These are phyloP conservation scores for Pinctada fucata DNA, from an alignment of 2,888 invertebrate genomes.

Conservation along the genomic window DNA sequence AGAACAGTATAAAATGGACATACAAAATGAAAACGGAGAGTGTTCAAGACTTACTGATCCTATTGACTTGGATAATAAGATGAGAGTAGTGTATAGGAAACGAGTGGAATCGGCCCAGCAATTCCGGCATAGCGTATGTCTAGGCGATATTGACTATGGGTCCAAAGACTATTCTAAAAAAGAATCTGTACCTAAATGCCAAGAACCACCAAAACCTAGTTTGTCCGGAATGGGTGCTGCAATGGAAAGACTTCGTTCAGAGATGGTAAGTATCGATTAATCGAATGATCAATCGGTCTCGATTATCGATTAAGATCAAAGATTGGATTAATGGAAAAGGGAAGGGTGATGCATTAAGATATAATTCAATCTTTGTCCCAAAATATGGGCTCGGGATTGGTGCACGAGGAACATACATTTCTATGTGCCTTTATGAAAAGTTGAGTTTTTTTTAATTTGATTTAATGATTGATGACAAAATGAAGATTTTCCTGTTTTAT, in stretches of 20 bases:
- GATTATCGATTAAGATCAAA: no score
- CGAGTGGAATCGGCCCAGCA: constrained; percentile 6
- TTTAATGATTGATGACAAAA: no score
- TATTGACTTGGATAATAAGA: constrained; percentile 4
- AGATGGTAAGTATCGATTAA: background rate
- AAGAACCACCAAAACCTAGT: background rate
- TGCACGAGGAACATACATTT: no score
- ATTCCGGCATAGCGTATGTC: background rate
- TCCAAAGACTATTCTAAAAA: background rate
- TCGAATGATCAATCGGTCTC: no score
- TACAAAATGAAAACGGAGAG: constrained; percentile 6
- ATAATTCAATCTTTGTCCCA: no score
- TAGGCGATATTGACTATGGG: background rate
- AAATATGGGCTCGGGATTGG: no score
- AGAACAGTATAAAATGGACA: background rate
- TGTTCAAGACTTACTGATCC: background rate
- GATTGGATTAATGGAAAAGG: no score
- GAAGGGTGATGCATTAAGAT: no score
- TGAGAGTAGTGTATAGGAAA: constrained; percentile 1
- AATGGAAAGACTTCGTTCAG: background rate
- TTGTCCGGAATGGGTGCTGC: background rate
- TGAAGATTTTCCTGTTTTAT: no score
- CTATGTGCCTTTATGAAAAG: no score
- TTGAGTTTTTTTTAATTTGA: no score
- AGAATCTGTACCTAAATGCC: background rate